Conservation (phyloP, 2,888 invertebrate species). For the Trissonchulus latispiculum region DNA sequence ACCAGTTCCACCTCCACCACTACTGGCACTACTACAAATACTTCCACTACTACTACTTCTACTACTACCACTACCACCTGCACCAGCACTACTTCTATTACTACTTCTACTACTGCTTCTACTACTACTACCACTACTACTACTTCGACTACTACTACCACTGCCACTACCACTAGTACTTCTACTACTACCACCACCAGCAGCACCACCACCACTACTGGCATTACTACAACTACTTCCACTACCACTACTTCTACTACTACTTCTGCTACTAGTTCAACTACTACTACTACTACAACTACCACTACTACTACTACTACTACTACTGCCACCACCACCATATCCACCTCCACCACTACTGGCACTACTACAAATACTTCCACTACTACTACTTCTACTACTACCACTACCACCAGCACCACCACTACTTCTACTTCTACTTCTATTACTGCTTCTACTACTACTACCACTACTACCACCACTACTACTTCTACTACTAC, state of each 20-base stretch:
- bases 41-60: neutral
- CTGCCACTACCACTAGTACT: conserved; percentile 17
- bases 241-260: too few relatives aligned
- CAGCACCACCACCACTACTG: conserved; percentile 14
- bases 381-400: too few relatives aligned
- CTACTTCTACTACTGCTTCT: neutral
- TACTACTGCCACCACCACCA: too few relatives aligned
- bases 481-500: conserved; percentile 19
- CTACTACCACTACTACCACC: conserved; percentile 18
- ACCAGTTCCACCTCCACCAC: conserved; percentile 1
- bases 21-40: neutral
- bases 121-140: too few relatives aligned
- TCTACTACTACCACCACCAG: conserved; percentile 15
- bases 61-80: neutral
- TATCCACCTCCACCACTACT: too few relatives aligned
- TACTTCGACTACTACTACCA: too few relatives aligned
- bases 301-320: too few relatives aligned
- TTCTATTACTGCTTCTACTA: conserved; percentile 17
- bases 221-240: too few relatives aligned
- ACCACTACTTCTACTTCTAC: conserved; percentile 16
- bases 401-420: too few relatives aligned
- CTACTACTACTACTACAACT: too few relatives aligned
- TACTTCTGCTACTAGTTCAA: too few relatives aligned
- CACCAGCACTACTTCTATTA: neutral
- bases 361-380: too few relatives aligned